Base-by-base conservation (phyloP, 2,113 vertebrate genomes). In the Syngnathoides biaculeatus region DNA sequence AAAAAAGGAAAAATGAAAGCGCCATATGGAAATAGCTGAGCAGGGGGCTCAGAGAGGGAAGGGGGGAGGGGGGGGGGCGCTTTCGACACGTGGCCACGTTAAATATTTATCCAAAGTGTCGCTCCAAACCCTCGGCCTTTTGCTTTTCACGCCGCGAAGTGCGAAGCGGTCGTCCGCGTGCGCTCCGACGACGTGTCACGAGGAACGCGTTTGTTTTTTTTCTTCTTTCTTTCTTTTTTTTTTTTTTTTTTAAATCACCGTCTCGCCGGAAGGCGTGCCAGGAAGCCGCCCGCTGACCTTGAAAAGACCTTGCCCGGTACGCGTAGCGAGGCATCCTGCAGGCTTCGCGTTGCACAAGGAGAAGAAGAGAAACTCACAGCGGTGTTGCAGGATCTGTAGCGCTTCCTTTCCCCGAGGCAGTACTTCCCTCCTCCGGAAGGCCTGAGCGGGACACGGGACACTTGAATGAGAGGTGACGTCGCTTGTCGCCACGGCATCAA, bases 371-470 rank as follows among this genome's bases (percentile, higher is more conserved):
- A 84, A 97, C 97, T 98, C 92, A 99, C 97, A 77, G 97, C 95
- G 3, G 93, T 98, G 89, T 98, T 98, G 83, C 97, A 99, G 24
- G 97, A 99, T 64, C 95, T 94, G 87, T 99, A 98, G 7, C 94
- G 92, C 72, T 97, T 99, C 84, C 97, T 94, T 89, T 99, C 96
- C 57, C 97, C 97, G 62, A 99, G 95, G 86, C 97, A 99, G 17
- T 99, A 99, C 89, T 95, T 98, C 69, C 96, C 97, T 93, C 95
- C 96, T 87, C 97, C 95, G 74, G 95, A 95, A 72, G 96, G 96
- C 81, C 97, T 99, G 91, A 84, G 90, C 17, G 15, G 93, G 85
- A 92, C 90, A 86, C 60, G 77, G 62, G 65, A 85, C 60, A 26
- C 39, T 43, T 26, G 14, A 43, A 43, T 42, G 39, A 62, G n/a